Base-by-base conservation (phyloP, 2,113 vertebrate genomes). In the Tachysurus fulvidraco region DNA sequence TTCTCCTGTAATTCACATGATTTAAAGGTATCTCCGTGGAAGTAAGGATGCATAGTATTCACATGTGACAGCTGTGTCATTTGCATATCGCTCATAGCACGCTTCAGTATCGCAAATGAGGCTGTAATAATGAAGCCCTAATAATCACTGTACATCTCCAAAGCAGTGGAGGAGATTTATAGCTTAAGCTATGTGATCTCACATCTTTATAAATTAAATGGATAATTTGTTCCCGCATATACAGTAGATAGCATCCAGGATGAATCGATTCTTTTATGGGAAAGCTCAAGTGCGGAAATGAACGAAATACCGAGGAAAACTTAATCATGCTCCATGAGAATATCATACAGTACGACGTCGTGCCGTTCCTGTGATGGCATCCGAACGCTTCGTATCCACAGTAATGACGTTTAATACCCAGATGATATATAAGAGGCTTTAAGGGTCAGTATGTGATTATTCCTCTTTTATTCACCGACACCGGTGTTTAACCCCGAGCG, bases 71-170 rank as follows among this genome's bases (percentile, higher is more conserved):
- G 77, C 54, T 57, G 77, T 19, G 17, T 36, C 16, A 64, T 86
- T 88, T 86, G 54, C 77, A 88, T 90, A 88, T 62, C 2, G 41
- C 81, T 62, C 83, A 67, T 59, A 52, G 14, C 52, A 30, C 60
- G 44, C 30, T 60, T 86, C 85, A 85, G 88, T 88, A 71, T 86
- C 87, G 89, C 86, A 88, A 19, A 76, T 83, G 88, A 25, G 3
- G 28, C 46, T 65, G 44, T n/a, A 54, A 86, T 59, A 81, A 91
- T 88, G 91, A 87, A 73, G 82, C 84, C 83, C 73, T 82, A 85
- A 41, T 90, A 89, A 87, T 87, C n/a, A 76, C 57, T 84, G 85
- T 65, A 83, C 76, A 60, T 62, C 85, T 44, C 55, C n/a, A 69
- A 30, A 74, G 67, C 86, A 86, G 9, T 28, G 21, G 25, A 64